These are phyloP conservation scores for Fopius arisanus DNA, from an alignment of 1,140 invertebrate genomes.

Conservation along the genomic window DNA sequence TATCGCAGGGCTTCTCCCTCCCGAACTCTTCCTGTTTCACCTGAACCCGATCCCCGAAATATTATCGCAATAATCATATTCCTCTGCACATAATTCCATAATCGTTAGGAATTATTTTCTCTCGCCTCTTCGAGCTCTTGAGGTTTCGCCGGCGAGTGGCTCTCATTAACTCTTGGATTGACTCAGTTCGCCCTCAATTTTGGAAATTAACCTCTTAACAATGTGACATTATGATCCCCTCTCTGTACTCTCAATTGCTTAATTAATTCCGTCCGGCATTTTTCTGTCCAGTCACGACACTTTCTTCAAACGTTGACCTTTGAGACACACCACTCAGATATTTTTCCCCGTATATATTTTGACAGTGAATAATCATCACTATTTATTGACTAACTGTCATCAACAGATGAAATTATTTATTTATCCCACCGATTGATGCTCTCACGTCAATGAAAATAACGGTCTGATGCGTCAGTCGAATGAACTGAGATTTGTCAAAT, in stretches of 20 bases:
- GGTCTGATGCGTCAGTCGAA: background rate
- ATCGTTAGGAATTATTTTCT: background rate
- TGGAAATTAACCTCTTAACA: slow-evolving; percentile 49
- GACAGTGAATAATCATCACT: background rate
- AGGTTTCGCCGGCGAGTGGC: background rate
- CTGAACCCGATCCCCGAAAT: background rate
- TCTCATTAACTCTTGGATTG: slow-evolving; percentile 23
- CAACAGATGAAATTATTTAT: background rate
- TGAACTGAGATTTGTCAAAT: background rate
- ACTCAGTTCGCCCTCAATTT: slow-evolving; percentile 49
- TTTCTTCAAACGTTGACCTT: slow-evolving; percentile 3
- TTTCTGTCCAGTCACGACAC: background rate
- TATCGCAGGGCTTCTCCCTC: background rate
- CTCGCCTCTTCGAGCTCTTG: background rate
- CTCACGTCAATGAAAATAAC: slow-evolving; percentile 2
- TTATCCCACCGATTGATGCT: background rate
- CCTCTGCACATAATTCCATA: background rate
- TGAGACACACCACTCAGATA: background rate
- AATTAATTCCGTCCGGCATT: slow-evolving; percentile 42
- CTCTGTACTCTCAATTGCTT: slow-evolving; percentile 43
- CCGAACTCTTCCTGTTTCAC: background rate
- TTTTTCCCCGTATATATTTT: background rate
- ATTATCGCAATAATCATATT: background rate
- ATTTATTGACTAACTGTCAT: background rate
- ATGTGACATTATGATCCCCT: slow-evolving; percentile 24